Evolutionary conservation across 1,140 invertebrate genomes (phyloP).

Genomic region (Eupristina koningsbergeri): DNA sequence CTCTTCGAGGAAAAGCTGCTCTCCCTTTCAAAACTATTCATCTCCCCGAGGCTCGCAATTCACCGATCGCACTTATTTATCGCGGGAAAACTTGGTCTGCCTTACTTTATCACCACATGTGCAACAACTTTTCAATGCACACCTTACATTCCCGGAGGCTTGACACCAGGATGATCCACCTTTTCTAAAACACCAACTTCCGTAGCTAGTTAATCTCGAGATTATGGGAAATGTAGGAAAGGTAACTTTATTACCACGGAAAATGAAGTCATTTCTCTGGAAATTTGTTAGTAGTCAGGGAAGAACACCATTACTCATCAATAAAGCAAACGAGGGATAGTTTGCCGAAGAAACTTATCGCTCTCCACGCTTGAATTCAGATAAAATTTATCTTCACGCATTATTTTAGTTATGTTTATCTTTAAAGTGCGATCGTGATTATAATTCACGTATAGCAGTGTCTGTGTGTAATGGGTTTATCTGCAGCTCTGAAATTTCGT

Average conservation of each 20-base stretch:
- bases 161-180: too few species aligned
- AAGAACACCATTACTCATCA: neutral
- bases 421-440: neutral
- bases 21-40: too few species aligned
- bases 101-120: too few species aligned
- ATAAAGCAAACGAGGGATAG: neutral
- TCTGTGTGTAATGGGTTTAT: neutral
- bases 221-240: neutral
- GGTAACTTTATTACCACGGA: neutral
- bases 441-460: neutral
- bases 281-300: neutral
- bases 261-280: neutral
- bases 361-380: neutral
- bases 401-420: conserved; percentile 28
- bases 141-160: too few species aligned
- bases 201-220: neutral
- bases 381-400: conserved; percentile 18
- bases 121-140: too few species aligned
- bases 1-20: too few species aligned
- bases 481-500: conserved; percentile 12
- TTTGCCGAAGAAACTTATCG: conserved; percentile 5
- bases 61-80: too few species aligned
- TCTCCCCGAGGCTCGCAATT: too few species aligned
- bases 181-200: too few species aligned
- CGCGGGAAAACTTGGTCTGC: too few species aligned